These are phyloP conservation scores for Podarcis raffonei DNA, from an alignment of 2,113 vertebrate genomes.

Conservation along the genomic window DNA sequence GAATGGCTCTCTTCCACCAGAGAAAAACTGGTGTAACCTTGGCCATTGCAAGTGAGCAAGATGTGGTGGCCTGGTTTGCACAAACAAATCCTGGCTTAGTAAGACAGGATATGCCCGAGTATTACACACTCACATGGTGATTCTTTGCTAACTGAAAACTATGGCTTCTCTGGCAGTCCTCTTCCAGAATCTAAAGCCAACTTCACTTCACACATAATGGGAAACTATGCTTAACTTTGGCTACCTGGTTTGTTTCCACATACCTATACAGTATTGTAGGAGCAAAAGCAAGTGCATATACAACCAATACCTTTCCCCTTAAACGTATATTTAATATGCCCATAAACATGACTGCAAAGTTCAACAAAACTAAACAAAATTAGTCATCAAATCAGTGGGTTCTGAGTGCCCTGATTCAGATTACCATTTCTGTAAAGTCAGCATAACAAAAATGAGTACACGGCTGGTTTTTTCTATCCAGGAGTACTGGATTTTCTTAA, in stretches of 20 bases:
- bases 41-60: neutral
- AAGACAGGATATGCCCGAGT: neutral
- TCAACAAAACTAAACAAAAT: fast-evolving
- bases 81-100: neutral
- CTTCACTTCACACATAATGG: neutral
- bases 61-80: neutral
- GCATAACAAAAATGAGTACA: neutral
- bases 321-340: neutral
- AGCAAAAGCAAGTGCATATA: neutral
- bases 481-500: fast-evolving
- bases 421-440: neutral
- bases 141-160: neutral
- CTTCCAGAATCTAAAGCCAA: neutral
- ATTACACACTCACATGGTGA: neutral
- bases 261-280: neutral
- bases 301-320: neutral
- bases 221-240: neutral
- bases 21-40: neutral
- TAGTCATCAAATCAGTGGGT: neutral
- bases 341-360: neutral
- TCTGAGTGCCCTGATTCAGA: neutral
- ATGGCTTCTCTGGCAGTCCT: neutral
- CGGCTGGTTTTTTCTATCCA: neutral
- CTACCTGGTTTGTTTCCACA: neutral
- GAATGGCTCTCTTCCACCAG: neutral